phyloP scores from a whole-genome alignment of 2,888 invertebrate species.

The Lasius fuliginosus region DNA sequence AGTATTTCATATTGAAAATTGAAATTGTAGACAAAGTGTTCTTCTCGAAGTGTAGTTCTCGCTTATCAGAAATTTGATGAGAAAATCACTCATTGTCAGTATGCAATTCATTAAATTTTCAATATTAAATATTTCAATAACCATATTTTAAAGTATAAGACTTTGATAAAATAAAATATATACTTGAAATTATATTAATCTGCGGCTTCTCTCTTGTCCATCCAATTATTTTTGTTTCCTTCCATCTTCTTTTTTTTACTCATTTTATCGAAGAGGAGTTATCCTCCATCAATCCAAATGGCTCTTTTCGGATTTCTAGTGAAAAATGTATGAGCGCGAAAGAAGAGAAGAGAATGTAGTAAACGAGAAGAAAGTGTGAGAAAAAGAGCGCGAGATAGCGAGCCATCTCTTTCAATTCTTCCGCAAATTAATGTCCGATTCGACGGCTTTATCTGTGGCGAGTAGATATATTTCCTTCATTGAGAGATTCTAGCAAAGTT shows the following conservation, averaged over 20 bases:
- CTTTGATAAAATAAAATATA: no score
- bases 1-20: no score
- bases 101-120: no score
- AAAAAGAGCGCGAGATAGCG: slow-evolving; percentile 36
- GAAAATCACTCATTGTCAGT: no score
- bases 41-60: no score
- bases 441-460: slow-evolving; percentile 48
- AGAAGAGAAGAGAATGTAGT: slow-evolving; percentile 4
- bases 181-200: no score
- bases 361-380: slow-evolving; percentile 10
- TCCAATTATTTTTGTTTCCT: background rate
- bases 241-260: background rate
- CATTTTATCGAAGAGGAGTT: slow-evolving; percentile 14
- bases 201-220: background rate
- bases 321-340: slow-evolving; percentile 46
- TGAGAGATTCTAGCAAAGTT: slow-evolving; percentile 45
- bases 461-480: slow-evolving; percentile 47
- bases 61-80: no score
- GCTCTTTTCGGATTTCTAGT: slow-evolving; percentile 44
- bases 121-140: no score
- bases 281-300: slow-evolving; percentile 40
- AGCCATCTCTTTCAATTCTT: slow-evolving; percentile 51
- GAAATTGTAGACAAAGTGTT: no score
- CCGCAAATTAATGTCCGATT: slow-evolving; percentile 49
- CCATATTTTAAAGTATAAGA: no score